phyloP scores from a whole-genome alignment of 2,888 invertebrate genomes.

The Lasius platythorax region DNA sequence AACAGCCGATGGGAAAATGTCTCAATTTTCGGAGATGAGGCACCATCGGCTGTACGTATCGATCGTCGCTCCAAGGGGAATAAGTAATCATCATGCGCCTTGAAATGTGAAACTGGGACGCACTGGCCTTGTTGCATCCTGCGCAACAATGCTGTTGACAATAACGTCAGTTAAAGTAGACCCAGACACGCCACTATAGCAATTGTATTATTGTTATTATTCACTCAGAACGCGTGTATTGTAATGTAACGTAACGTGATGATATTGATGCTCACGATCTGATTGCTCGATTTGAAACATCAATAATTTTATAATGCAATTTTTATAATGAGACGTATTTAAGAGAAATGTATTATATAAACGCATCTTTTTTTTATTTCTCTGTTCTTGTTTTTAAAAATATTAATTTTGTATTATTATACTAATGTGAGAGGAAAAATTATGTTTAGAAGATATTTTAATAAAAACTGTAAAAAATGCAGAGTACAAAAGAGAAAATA shows the following conservation, averaged over 20 bases:
- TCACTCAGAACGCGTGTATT: neutral
- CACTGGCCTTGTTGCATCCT: conserved; percentile 46
- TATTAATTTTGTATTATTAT: neutral
- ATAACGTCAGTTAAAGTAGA: conserved; percentile 24
- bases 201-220: conserved; percentile 8
- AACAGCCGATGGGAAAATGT: neutral
- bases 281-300: neutral
- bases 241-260: neutral
- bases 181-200: neutral
- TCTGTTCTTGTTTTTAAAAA: neutral
- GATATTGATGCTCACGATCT: neutral
- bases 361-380: neutral
- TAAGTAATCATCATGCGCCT: conserved; percentile 45
- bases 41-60: conserved; percentile 7
- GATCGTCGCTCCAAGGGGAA: conserved; percentile 31
- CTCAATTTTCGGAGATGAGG: conserved; percentile 24
- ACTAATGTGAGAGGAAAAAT: neutral
- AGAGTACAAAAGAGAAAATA: neutral
- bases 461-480: neutral
- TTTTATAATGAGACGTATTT: neutral
- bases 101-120: conserved; percentile 47
- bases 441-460: neutral
- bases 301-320: neutral
- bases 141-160: conserved; percentile 36
- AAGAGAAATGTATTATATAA: neutral